Evolutionary conservation across 2,797 vertebrate genomes (phyloP), one percentile per base, ranked within the genome.

Genomic region (Poeciliopsis presidionis): DNA sequence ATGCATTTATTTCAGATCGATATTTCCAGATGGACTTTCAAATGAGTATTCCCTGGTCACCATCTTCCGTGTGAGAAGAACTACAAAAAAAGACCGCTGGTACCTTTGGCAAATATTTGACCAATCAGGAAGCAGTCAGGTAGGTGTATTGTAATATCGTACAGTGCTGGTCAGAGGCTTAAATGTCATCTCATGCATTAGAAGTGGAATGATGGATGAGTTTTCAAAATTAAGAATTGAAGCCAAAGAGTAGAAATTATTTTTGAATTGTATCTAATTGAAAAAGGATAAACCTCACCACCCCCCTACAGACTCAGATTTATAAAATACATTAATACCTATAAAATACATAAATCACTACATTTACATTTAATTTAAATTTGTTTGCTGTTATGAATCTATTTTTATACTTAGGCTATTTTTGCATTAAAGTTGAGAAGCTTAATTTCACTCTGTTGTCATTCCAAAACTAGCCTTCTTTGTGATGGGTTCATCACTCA

Each of bases 61-160:
- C 79, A 94, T 84, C 0, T 97, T 99, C 92, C 96, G 98, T 74
- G 91, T 99, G 25, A 95, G 98, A 81, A 95, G 97, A 93, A 98
- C 92, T 51, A 97, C 97, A 59, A 99, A 97, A 94, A 98, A 95
- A 86, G 98, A 98, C 30, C 96, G 97, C 73, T 99, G 98, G 98
- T 96, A 97, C 92, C 95, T 99, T 81, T 97, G 97, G 97, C 97
- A 98, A 95, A 92, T 98, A 90, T 96, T 97, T 84, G 96, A 97
- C 93, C 95, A 95, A 72, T 91, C 93, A 53, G 96, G 97, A 90
- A 91, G 86, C 81, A 95, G 95, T 69, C 97, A 99, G 97, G 98
- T 99, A 90, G 87, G 95, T n/a, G 28, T 77, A 59, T 78, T 86
- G 77, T 33, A 36, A 76, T 53, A 1, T 25, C 57, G 71, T 20